Evolutionary conservation across 1,140 invertebrate genomes (phyloP), one percentile per base, ranked within the genome.

Genomic region (Drosophila ananassae): DNA sequence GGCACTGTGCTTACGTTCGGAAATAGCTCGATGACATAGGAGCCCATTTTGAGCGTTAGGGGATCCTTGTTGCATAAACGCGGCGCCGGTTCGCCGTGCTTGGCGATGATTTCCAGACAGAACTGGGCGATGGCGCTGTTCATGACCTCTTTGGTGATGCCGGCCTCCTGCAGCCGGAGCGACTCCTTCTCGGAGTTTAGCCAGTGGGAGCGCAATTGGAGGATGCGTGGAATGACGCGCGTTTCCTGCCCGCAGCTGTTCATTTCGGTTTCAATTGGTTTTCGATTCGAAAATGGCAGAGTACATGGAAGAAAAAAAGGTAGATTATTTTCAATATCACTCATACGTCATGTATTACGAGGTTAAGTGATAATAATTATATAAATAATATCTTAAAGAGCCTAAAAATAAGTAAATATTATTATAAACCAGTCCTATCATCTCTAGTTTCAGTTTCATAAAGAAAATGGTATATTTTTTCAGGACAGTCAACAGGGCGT

Each of bases 31-130:
- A 96, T 93, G 71, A 96, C 95, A 91, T 96, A 96, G 25, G 96
- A 96, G 79, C 98, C 97, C 93, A 98, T 98, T 93, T 99, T 99
- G 44, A 99, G 94, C 13, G 98, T 98, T 58, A 99, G 95, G 13
- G 99, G 99, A 94, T 99, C 99, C 93, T 99, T 99, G 94, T 99
- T 99, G 93, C 99, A 99, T 54, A 99, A 94, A 53, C 96, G 94
- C 32, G 96, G 94, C 56, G 99, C 98, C 10, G 98, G 96, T 79
- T 98, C 97, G 25, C 98, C 99, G 93, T 99, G 98, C 72, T 96
- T 95, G 47, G 97, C 97, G 79, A 99, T 98, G 79, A 99, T 96
- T 93, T 99, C 98, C 59, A 99, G 93, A 83, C 98, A 99, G 93
- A 99, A 99, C 13, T 98, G 96, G 2, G 98, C 97, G 74, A 99